phyloP scores from a whole-genome alignment of 2,797 vertebrate genomes.

The Chaetophractus vellerosus region DNA sequence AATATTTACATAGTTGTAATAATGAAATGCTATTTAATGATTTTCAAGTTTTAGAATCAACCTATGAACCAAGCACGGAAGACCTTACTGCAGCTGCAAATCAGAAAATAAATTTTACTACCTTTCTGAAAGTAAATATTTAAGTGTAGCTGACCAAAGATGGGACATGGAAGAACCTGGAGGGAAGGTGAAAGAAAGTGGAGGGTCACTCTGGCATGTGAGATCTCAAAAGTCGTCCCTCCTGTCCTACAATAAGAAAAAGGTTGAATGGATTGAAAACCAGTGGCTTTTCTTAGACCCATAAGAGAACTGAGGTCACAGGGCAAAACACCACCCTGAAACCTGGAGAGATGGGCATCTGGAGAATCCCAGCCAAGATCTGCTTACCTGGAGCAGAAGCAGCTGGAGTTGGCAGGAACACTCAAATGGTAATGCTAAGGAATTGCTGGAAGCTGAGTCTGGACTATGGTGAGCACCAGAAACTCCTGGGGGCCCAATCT shows the following conservation, averaged over 20 bases:
- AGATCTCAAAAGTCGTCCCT: neutral
- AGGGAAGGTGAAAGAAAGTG: neutral
- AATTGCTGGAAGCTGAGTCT: neutral
- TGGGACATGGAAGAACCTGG: neutral
- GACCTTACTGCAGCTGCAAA: neutral
- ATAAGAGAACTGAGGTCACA: neutral
- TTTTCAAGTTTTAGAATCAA: neutral
- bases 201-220: neutral
- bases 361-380: neutral
- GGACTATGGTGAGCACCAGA: neutral
- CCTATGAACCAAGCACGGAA: neutral
- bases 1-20: neutral
- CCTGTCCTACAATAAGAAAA: no score
- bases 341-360: neutral
- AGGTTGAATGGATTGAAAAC: neutral
- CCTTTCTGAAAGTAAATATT: neutral
- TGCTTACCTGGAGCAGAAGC: neutral
- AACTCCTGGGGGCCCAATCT: neutral
- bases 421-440: rapidly evolving
- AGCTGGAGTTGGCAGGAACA: neutral
- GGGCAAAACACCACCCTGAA: neutral
- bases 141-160: neutral
- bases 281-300: neutral
- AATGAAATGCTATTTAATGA: neutral
- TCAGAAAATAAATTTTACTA: neutral